Evolutionary conservation across 2,797 vertebrate genomes (phyloP), one percentile per base, ranked within the genome.

Genomic region (Semaprochilodus insignis): DNA sequence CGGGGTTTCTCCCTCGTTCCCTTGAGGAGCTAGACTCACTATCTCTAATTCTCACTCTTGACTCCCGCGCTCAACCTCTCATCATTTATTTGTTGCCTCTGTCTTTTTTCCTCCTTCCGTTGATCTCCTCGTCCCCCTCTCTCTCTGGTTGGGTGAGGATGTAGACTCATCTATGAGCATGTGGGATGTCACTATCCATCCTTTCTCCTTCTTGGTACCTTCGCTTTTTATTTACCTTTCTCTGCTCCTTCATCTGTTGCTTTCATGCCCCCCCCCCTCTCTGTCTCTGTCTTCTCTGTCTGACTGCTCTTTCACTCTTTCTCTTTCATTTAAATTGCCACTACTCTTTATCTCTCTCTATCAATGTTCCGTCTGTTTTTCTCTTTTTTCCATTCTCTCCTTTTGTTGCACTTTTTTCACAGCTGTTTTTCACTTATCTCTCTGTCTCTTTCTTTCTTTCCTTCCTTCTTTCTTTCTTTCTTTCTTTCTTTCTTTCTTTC

Each of bases 31-130:
- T 55, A 8, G 60, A 74, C 71, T 74, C 63, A 69, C 62, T 51
- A 77, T 71, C 55, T 77, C 55, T 60, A 40, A 67, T 40, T 69
- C 21, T 72, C n/a, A 62, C 74, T 62, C 74, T 21, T 16, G 31
- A 62, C 60, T 82, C 36, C 23, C 19, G 44, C 36, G 1, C 17
- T 65, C 63, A 69, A 14, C 17, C 66, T 48, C 34, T 48, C 66
- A 48, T 88, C 77, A 78, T 88, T 89, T 87, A 83, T 90, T 77
- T 88, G 85, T 89, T 87, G 85, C 79, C 81, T 79, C 87, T 88
- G 84, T 14, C 71, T 40, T 74, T 81, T 78, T 78, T 66, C 74
- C 60, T 65, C 60, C 51, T 21, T 77, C 60, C 16, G 11, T 23
- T 59, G 3, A 8, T 70, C 77, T 59, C 17, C 25, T 16, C 10